Conservation (phyloP, 2,113 vertebrate species). For the Psephotus haematonotus region DNA sequence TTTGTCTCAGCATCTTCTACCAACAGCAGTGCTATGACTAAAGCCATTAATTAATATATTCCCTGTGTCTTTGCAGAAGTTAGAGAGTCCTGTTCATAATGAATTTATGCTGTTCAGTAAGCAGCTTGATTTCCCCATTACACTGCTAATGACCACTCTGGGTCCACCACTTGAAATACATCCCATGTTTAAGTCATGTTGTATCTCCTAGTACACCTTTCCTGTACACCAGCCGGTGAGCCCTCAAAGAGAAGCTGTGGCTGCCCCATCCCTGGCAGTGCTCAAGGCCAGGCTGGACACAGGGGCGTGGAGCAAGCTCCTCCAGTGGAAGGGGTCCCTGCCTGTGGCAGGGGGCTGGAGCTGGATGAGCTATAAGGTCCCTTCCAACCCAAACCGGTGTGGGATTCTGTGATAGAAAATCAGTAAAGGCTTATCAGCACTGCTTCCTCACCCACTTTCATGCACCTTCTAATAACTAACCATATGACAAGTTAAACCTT, state of each 20-base stretch:
- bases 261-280: background rate
- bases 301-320: background rate
- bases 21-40: slow-evolving; percentile 38
- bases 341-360: background rate
- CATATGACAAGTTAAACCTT: background rate
- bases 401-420: background rate
- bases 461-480: background rate
- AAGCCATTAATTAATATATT: slow-evolving; percentile 50
- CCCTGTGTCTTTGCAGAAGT: slow-evolving; percentile 32
- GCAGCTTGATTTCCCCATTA: background rate
- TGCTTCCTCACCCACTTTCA: background rate
- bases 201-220: background rate
- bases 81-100: background rate
- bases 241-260: background rate
- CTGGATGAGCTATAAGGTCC: background rate
- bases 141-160: background rate
- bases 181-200: background rate
- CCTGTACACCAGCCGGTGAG: background rate
- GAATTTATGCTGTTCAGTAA: background rate
- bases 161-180: background rate
- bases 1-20: slow-evolving; percentile 61
- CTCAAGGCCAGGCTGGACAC: background rate
- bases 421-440: background rate
- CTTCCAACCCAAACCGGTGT: background rate
- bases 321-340: background rate